Conservation (phyloP, 2,888 invertebrate species). For the Hyposoter didymator region DNA sequence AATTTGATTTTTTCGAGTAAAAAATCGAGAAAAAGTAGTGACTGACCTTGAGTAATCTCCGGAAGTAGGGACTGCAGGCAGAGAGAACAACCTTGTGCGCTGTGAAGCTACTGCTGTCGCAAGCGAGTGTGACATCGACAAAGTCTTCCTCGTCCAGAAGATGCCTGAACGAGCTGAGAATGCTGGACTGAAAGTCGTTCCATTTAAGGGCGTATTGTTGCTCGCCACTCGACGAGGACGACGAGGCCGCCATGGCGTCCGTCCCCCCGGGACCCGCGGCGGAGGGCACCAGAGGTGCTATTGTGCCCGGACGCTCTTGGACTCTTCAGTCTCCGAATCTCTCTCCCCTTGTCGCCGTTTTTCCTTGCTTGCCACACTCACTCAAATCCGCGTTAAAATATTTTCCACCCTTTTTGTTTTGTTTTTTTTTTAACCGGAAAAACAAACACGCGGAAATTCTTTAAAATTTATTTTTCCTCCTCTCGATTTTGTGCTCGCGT, state of each 20-base stretch:
- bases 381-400: background rate
- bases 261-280: conserved; percentile 84
- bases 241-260: conserved; percentile 84
- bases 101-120: conserved; percentile 94
- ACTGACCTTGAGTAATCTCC: conserved; percentile 90
- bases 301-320: conserved; percentile 79
- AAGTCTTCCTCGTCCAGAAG: conserved; percentile 96
- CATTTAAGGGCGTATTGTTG: conserved; percentile 97
- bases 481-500: conserved; percentile 30
- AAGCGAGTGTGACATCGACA: conserved; percentile 96
- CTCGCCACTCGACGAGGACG: conserved; percentile 85
- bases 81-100: conserved; percentile 96
- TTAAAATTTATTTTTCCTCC: conserved; percentile 49
- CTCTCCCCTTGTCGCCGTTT: conserved; percentile 34
- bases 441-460: conserved; percentile 43
- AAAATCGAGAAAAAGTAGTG: background rate
- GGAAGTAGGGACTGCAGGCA: conserved; percentile 97
- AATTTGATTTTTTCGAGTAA: too few species aligned
- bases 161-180: conserved; percentile 95
- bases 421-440: background rate
- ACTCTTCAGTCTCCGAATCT: conserved; percentile 55
- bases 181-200: conserved; percentile 97
- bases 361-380: background rate
- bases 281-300: conserved; percentile 84
- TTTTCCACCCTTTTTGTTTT: conserved; percentile 22